These are phyloP conservation scores for Cirrhinus molitorella DNA, from an alignment of 2,797 vertebrate genomes.

Conservation along the genomic window DNA sequence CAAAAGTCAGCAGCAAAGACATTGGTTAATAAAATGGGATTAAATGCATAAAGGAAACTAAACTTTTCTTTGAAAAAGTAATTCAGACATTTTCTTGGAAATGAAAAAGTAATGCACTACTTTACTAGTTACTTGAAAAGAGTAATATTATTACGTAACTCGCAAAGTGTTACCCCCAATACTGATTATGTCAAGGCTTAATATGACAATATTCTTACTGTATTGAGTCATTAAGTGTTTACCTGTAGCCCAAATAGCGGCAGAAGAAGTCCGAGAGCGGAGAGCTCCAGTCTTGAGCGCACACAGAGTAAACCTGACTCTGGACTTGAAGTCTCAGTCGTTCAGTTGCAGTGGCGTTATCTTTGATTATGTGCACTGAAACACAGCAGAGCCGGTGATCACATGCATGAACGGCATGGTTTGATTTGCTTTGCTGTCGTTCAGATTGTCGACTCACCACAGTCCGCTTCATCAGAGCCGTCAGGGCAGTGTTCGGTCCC, in stretches of 20 bases:
- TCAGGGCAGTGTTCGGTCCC: slow-evolving; percentile 48
- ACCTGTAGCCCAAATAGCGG: slow-evolving; percentile 82
- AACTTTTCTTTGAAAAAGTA: too few species aligned
- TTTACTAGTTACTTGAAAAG: too few species aligned
- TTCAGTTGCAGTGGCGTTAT: slow-evolving; percentile 65
- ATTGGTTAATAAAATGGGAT: too few species aligned
- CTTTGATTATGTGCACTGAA: slow-evolving; percentile 69
- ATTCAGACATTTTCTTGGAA: too few species aligned
- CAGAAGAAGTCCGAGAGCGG: slow-evolving; percentile 82
- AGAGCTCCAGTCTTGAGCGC: slow-evolving; percentile 82
- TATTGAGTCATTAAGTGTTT: background rate
- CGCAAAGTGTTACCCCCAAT: too few species aligned
- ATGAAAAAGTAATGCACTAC: too few species aligned
- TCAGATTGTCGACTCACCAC: slow-evolving; percentile 43
- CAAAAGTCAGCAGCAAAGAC: too few species aligned
- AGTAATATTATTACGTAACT: too few species aligned
- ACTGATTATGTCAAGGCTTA: background rate
- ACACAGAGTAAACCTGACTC: slow-evolving; percentile 74
- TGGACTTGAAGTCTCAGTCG: slow-evolving; percentile 80
- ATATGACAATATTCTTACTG: background rate
- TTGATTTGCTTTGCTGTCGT: background rate
- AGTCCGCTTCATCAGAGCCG: slow-evolving; percentile 54
- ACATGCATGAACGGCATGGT: background rate
- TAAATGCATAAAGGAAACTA: too few species aligned
- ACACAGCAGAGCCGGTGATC: slow-evolving; percentile 8